Percentiles rank a stretch among this genome's conserved stretches.
These are phyloP conservation scores for Xanthorhoe designata DNA, from an alignment of 2,888 invertebrate genomes.

Conservation along the genomic window DNA sequence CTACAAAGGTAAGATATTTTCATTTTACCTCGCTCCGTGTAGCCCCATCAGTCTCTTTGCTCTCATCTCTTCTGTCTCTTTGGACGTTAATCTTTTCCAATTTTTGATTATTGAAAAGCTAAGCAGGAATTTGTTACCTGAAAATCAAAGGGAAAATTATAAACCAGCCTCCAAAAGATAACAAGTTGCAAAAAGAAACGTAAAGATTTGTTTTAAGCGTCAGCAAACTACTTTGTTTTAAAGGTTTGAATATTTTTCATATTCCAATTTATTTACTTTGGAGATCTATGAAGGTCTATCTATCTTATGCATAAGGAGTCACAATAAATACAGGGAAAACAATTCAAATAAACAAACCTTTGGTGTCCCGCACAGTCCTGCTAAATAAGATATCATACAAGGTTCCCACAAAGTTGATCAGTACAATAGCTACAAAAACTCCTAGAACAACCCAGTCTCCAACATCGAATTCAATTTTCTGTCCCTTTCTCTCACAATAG, in stretches of 20 bases:
- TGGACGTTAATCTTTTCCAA: constrained; percentile 45
- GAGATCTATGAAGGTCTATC: too few species aligned
- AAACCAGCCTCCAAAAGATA: too few species aligned
- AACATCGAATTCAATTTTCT: constrained; percentile 28
- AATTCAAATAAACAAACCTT: constrained; percentile 30
- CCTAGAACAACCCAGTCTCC: constrained; percentile 42
- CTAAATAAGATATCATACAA: constrained; percentile 36
- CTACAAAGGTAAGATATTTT: not conserved
- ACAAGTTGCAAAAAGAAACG: too few species aligned
- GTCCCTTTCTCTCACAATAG: constrained; percentile 41
- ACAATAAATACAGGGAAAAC: too few species aligned
- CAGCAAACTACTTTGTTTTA: too few species aligned
- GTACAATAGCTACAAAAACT: constrained; percentile 26
- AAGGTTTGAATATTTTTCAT: too few species aligned
- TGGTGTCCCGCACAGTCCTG: constrained; percentile 42
- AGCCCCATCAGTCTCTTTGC: constrained; percentile 47
- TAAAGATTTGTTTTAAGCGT: too few species aligned
- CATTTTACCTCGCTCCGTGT: constrained; percentile 52
- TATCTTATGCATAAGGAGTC: too few species aligned
- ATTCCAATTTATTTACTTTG: too few species aligned
- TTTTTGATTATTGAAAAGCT: constrained; percentile 52
- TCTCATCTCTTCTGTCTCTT: constrained; percentile 42
- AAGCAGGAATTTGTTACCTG: constrained; percentile 45
- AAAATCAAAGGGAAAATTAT: constrained; percentile 11
- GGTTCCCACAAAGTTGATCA: constrained; percentile 37